Percentiles rank a stretch among this genome's conserved stretches.
phyloP scores from a whole-genome alignment of 2,797 vertebrate species.

The Alca torda region DNA sequence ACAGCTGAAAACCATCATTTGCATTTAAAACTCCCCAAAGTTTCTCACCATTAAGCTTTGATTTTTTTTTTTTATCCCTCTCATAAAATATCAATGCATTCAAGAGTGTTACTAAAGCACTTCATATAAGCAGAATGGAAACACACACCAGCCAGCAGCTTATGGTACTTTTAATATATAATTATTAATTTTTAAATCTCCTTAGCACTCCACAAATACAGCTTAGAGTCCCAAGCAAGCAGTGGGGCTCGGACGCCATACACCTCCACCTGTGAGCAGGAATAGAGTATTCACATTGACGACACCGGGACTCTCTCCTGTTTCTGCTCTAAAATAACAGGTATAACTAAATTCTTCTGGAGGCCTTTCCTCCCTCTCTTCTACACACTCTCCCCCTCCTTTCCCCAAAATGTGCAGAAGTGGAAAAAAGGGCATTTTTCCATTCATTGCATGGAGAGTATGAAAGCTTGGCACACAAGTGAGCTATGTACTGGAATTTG shows the following conservation, averaged over 20 bases:
- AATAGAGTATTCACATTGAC: neutral
- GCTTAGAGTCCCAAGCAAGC: neutral
- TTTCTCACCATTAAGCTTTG: neutral
- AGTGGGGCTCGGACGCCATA: neutral
- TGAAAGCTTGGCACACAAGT: slow-evolving; percentile 66
- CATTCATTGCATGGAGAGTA: slow-evolving; percentile 37
- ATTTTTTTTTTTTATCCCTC: neutral
- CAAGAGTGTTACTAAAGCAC: neutral
- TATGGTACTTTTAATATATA: neutral
- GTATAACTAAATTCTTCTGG: slow-evolving; percentile 9
- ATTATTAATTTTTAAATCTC: neutral
- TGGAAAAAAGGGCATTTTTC: slow-evolving; percentile 57
- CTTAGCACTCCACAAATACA: neutral
- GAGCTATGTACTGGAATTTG: slow-evolving; percentile 73
- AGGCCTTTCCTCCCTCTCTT: neutral
- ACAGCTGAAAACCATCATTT: neutral
- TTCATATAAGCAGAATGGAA: neutral
- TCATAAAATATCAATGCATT: neutral
- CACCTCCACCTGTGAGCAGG: neutral
- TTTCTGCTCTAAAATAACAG: slow-evolving; percentile 18
- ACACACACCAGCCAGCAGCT: neutral
- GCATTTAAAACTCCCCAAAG: neutral
- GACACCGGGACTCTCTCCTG: neutral
- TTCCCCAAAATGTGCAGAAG: slow-evolving; percentile 1
- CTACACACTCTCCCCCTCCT: neutral